Conservation (phyloP, 2,888 invertebrate species). For the Lottia scabra region DNA sequence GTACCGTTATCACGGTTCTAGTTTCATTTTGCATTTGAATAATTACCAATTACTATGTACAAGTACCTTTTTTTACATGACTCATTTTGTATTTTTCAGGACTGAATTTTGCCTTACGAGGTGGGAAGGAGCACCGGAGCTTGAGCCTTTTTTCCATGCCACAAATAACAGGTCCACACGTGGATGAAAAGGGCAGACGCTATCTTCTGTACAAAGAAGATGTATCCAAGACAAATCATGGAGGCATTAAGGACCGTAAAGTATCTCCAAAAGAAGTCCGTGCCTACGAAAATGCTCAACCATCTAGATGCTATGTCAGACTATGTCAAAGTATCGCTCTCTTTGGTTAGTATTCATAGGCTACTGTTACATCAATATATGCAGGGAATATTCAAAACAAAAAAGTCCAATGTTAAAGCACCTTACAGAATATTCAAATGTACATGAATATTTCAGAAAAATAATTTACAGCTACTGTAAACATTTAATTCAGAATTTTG, state of each 20-base stretch:
- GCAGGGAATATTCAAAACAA: too few species aligned
- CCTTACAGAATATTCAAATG: too few species aligned
- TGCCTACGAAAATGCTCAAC: slow-evolving; percentile 7
- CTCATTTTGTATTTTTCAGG: too few species aligned
- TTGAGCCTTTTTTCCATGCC: not conserved
- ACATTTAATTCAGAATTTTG: too few species aligned
- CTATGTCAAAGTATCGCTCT: slow-evolving; percentile 1
- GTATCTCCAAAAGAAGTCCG: not conserved
- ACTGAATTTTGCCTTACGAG: not conserved
- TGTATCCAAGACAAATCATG: slow-evolving; percentile 1
- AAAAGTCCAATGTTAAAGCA: not conserved
- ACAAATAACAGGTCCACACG: too few species aligned
- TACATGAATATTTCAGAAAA: too few species aligned
- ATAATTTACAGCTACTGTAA: too few species aligned
- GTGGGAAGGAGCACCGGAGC: slow-evolving; percentile 7
- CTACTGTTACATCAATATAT: too few species aligned
- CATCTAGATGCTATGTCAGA: not conserved
- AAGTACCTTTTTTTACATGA: too few species aligned
- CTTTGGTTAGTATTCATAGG: not conserved
- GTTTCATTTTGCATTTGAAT: too few species aligned
- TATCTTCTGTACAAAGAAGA: not conserved
- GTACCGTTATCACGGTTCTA: too few species aligned
- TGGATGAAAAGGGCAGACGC: slow-evolving; percentile 3
- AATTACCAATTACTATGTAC: too few species aligned
- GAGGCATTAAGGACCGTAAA: not conserved